Evolutionary conservation across 2,888 invertebrate species (phyloP), one percentile per base, ranked within the genome.

Genomic region (Dromius quadrimaculatus): DNA sequence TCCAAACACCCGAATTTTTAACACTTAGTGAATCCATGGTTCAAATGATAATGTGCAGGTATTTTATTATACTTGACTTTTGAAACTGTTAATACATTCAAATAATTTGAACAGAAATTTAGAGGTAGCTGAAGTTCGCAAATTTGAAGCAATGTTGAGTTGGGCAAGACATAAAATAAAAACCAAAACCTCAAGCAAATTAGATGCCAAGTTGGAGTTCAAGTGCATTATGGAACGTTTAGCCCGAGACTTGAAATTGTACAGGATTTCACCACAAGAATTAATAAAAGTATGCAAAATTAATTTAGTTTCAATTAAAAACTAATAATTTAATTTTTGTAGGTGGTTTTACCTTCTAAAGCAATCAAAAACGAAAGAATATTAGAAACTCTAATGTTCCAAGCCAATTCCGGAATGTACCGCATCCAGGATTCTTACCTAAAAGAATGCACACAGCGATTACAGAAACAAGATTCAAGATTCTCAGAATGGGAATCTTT

Each of bases 21-120:
- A 91, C 91, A 74, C 87, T 96, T 38, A 95, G 95, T 74, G 96
- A 96, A 80, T 95, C 95, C 2, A 95, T 96, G 94, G 95, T 95
- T 15, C 94, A 94, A 80, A 93, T 93, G 92, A 93, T 94, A 75
- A 94, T 94, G 93, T 91, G 91, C 81, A 81, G 83, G 87, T 79
- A 83, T 75, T 70, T 66, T n/a, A n/a, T n/a, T 8, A 6, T 13
- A 38, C 17, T 28, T 19, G n/a, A n/a, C n/a, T n/a, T n/a, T n/a
- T n/a, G n/a, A n/a, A n/a, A n/a, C n/a, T 63, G 9, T 32, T 61
- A n/a, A 61, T 41, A 63, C 2, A n/a, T 15, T 32, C 32, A 32
- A 32, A 5, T 6, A 32, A 32, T n/a, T 19, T 3, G 11, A 8
- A 2, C 69, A 89, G 96, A n/a, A 93, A 92, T 79, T 86, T 95